A percentile compares a stretch with the other conserved stretches of the same genome.
These are phyloP conservation scores for Drosophila paranaensis DNA, from an alignment of 2,888 invertebrate species.

Conservation along the genomic window DNA sequence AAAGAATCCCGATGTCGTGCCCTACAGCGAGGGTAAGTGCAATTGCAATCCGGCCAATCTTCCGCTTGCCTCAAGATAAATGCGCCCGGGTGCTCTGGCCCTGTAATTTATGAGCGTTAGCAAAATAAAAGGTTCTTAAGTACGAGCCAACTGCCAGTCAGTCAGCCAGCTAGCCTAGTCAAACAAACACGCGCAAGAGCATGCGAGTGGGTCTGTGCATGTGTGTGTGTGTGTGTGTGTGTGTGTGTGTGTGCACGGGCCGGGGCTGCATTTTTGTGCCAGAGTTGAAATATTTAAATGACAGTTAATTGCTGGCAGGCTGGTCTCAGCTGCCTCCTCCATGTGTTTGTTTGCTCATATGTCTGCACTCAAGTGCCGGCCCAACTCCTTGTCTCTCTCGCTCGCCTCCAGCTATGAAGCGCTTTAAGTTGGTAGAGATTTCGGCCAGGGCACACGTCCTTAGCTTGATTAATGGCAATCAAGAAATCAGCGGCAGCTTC, in stretches of 20 bases:
- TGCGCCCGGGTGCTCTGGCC: slow-evolving; percentile 35
- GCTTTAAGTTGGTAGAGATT: slow-evolving; percentile 41
- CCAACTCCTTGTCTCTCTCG: not conserved
- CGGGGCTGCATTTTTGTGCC: slow-evolving; percentile 60
- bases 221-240: not conserved
- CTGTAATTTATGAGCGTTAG: slow-evolving; percentile 63
- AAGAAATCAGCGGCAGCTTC: slow-evolving; percentile 64
- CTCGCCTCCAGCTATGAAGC: slow-evolving; percentile 19
- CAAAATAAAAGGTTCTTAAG: slow-evolving; percentile 34
- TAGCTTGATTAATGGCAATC: slow-evolving; percentile 75
- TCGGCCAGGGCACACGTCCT: slow-evolving; percentile 59
- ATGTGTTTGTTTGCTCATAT: slow-evolving; percentile 67
- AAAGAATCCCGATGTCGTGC: slow-evolving; percentile 95
- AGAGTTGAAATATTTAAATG: slow-evolving; percentile 77
- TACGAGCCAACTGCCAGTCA: slow-evolving; percentile 24
- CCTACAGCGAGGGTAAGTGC: slow-evolving; percentile 92
- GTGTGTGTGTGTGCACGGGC: not conserved
- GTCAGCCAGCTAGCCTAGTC: slow-evolving; percentile 22
- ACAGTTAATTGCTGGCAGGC: slow-evolving; percentile 75
- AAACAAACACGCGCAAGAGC: slow-evolving; percentile 37
- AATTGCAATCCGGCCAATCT: slow-evolving; percentile 23
- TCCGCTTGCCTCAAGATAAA: slow-evolving; percentile 61
- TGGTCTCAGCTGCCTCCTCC: slow-evolving; percentile 21
- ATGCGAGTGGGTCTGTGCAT: slow-evolving; percentile 2
- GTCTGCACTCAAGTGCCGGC: slow-evolving; percentile 60